Evolutionary conservation across 1,140 invertebrate genomes (phyloP), one percentile per base, ranked within the genome.

Genomic region (Apis florea): DNA sequence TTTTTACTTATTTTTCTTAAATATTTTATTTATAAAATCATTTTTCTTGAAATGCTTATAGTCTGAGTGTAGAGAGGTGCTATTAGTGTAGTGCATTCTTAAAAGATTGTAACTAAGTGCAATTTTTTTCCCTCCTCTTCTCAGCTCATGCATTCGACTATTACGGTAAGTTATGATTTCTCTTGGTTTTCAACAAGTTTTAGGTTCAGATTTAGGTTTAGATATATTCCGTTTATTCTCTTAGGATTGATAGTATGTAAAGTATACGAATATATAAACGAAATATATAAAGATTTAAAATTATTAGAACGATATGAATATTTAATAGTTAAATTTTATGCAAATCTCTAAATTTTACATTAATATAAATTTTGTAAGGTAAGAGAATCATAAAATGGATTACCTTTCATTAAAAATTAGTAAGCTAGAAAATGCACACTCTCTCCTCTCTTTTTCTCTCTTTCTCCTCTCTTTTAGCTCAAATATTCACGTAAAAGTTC

Each of bases 71-170:
- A 91, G 92, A 89, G 89, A 89, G 92, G 90, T 90, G 74, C 63
- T 89, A 84, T 88, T 90, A 89, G 72, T 75, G 56, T 90, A 92
- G 83, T 88, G 81, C 85, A 90, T 85, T 90, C 84, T 89, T 89
- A 90, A 90, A 83, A 90, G 87, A 92, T 92, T 91, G 90, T 94
- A 92, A 94, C 92, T 92, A 92, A 93, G 90, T 91, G 87, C 92
- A 92, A 94, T 95, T 95, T 95, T 94, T 95, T 96, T 95, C 94
- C 95, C 95, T 95, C 95, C 95, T 94, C 92, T 94, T 94, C 95
- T 94, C 96, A 98, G 98, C 97, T 95, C 98, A 98, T 96, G 97
- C 98, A 93, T 98, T 98, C 95, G 98, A 98, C 95, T 99, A 98
- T 96, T 99, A 99, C 97, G 98, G 98, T 99, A 98, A 99, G 98